Percentiles rank a stretch among this genome's conserved stretches.
These are phyloP conservation scores for Acipenser ruthenus DNA, from an alignment of 2,797 vertebrate genomes.

Conservation along the genomic window DNA sequence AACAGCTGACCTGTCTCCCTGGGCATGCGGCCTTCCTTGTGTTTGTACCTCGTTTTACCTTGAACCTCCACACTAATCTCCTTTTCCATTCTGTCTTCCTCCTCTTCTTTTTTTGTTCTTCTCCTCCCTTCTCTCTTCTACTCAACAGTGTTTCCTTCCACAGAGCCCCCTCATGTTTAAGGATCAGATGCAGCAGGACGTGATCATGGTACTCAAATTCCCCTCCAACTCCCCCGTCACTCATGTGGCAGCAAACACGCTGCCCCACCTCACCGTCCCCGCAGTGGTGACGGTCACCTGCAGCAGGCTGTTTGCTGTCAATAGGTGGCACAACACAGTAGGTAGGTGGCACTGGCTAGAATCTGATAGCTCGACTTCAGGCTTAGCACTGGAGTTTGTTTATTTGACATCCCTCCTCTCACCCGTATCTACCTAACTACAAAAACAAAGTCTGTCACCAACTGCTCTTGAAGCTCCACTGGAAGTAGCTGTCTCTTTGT, in stretches of 20 bases:
- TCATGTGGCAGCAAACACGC: conserved; percentile 89
- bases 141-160: conserved; percentile 96
- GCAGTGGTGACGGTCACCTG: conserved; percentile 93
- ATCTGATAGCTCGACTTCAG: too few relatives aligned
- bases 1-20: conserved; percentile 20
- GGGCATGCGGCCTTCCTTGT: conserved; percentile 47
- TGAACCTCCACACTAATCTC: conserved; percentile 61
- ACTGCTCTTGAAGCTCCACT: too few relatives aligned
- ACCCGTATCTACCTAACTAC: too few relatives aligned
- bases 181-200: conserved; percentile 98
- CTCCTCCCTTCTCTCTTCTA: conserved; percentile 46
- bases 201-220: conserved; percentile 98
- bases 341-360: conserved; percentile 68
- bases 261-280: conserved; percentile 82
- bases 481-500: too few relatives aligned
- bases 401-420: too few relatives aligned
- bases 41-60: conserved; percentile 56
- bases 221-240: conserved; percentile 91
- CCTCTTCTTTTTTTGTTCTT: not conserved
- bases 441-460: too few relatives aligned
- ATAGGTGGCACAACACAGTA: conserved; percentile 94
- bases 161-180: conserved; percentile 99
- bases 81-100: conserved; percentile 45
- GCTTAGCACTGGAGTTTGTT: too few relatives aligned
- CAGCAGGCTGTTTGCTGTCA: conserved; percentile 89